These are phyloP conservation scores for Montipora cactus DNA, from an alignment of 64 coral and sea anemone genomes.

Conservation along the genomic window DNA sequence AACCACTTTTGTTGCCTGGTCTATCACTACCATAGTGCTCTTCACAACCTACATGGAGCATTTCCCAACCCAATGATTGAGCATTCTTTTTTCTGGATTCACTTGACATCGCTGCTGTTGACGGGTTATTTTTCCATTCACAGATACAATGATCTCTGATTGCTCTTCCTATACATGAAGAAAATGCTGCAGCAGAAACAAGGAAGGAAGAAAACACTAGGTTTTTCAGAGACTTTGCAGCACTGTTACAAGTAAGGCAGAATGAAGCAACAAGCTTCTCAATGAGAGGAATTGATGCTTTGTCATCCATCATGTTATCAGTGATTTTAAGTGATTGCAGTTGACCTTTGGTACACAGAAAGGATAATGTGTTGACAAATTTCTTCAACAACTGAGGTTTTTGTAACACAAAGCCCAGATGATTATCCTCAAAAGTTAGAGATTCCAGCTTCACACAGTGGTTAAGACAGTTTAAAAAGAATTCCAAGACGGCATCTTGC, in stretches of 20 bases:
- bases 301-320: slow-evolving; percentile 49
- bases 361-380: slow-evolving; percentile 31
- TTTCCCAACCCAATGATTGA: background rate
- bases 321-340: slow-evolving; percentile 47
- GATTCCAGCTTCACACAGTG: slow-evolving; percentile 46
- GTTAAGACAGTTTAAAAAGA: slow-evolving; percentile 28
- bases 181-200: slow-evolving; percentile 21
- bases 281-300: slow-evolving; percentile 24
- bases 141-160: slow-evolving; percentile 58
- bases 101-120: background rate
- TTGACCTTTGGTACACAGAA: slow-evolving; percentile 48
- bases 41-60: background rate
- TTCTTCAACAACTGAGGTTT: background rate
- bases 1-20: background rate
- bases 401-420: slow-evolving; percentile 18
- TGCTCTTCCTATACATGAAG: slow-evolving; percentile 12
- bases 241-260: slow-evolving; percentile 23
- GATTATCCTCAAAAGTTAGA: slow-evolving; percentile 54
- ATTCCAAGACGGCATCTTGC: slow-evolving; percentile 3
- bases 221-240: slow-evolving; percentile 21
- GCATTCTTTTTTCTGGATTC: background rate
- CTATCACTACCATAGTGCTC: background rate
- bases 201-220: slow-evolving; percentile 37
- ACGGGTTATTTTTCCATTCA: background rate
- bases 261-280: slow-evolving; percentile 44